Base-by-base conservation (phyloP, 1,140 invertebrate genomes). In the Philotrypesis tridentata region DNA sequence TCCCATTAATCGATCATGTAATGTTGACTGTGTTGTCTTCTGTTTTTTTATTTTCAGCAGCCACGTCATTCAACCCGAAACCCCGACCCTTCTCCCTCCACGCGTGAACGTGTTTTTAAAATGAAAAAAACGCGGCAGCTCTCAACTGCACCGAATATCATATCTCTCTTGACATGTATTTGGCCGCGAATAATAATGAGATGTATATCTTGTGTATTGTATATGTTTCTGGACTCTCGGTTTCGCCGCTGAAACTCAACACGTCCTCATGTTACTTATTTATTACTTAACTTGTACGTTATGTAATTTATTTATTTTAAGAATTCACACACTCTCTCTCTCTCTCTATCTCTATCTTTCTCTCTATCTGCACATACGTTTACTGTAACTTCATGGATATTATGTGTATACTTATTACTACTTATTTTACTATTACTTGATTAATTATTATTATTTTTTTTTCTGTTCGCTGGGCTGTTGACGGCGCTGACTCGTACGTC, bases 31-130 rank as follows among this genome's bases (percentile, higher is more conserved):
- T 77, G 27, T 67, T 82, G 55, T 78, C 21, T 82, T 73, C 23
- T 92, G 89, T 91, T 89, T 90, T 90, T 86, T n/a, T 90, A 84
- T 92, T 94, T 94, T 92, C 94, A 94, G 93, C 93, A 89, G 91
- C 89, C 90, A 92, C 92, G 91, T 92, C 93, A 89, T 94, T 94
- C 92, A 94, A 94, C 92, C 90, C 93, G 84, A 93, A 93, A 91
- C 93, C 93, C 83, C 89, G 93, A 91, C 94, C 93, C 74, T 94
- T 94, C 89, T 93, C 93, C 91, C 90, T 93, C 87, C 90, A 92
- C 87, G 91, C 93, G 90, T 93, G 91, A 93, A 88, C 93, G 89
- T 93, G 91, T n/a, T n/a, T n/a, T n/a, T n/a, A n/a, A n/a, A n/a
- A n/a, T n/a, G n/a, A n/a, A n/a, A n/a, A n/a, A n/a, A 93, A 88